Percentiles rank a stretch among this genome's conserved stretches.
phyloP scores from a whole-genome alignment of 1,140 invertebrate genomes.

The Pogonomyrmex californicus region DNA sequence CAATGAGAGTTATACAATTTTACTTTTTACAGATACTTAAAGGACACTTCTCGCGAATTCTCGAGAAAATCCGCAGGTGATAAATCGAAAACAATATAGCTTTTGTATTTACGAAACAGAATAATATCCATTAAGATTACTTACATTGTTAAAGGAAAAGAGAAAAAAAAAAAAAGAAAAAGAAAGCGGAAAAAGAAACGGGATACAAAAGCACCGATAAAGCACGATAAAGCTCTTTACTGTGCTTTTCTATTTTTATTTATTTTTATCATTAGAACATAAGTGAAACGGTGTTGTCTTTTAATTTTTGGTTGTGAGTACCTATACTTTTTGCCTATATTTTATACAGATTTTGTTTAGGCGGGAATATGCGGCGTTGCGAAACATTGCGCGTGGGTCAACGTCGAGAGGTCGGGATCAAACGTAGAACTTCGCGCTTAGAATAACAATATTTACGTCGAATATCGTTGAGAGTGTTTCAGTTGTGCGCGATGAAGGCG shows the following conservation, averaged over 20 bases:
- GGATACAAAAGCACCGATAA: not conserved
- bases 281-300: conserved; percentile 60
- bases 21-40: conserved; percentile 63
- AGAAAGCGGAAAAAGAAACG: not conserved
- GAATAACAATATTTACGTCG: conserved; percentile 42
- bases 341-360: conserved; percentile 66
- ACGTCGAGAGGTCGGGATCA: conserved; percentile 48
- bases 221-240: conserved; percentile 1
- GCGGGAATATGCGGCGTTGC: conserved; percentile 60
- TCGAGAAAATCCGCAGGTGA: conserved; percentile 53
- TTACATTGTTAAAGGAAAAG: conserved; percentile 34
- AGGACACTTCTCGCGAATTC: conserved; percentile 34
- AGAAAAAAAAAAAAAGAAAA: not conserved
- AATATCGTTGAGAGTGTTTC: conserved; percentile 4
- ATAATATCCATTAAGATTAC: conserved; percentile 32
- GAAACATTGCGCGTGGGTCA: conserved; percentile 22
- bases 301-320: conserved; percentile 74
- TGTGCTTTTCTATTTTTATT: conserved; percentile 69
- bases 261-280: conserved; percentile 66
- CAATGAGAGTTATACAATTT: conserved; percentile 13
- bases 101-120: conserved; percentile 66
- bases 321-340: conserved; percentile 55
- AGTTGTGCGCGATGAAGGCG: not conserved
- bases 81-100: conserved; percentile 67
- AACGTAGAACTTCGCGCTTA: conserved; percentile 37